Percentiles rank a stretch among this genome's conserved stretches.
Evolutionary conservation across 2,113 vertebrate species (phyloP).

Genomic region (Hippopotamus amphibius): DNA sequence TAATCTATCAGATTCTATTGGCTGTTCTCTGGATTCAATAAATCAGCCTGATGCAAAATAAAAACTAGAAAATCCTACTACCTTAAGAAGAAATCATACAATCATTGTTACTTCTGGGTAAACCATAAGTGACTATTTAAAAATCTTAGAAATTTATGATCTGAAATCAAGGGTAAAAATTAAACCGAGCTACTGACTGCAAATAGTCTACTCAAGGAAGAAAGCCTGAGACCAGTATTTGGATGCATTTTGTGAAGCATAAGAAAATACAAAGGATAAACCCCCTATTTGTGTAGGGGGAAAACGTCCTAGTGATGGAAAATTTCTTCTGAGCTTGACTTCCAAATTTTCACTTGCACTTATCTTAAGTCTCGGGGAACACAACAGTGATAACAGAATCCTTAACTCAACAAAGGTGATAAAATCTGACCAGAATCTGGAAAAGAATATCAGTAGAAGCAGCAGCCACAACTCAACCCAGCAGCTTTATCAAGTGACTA

Average conservation of each 20-base stretch:
- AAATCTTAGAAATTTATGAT: constrained; percentile 33
- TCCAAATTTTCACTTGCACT: neutral
- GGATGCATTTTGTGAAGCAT: neutral
- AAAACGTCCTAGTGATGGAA: neutral
- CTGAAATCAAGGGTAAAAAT: neutral
- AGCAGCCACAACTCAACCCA: neutral
- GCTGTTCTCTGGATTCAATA: constrained; percentile 30
- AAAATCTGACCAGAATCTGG: constrained; percentile 10
- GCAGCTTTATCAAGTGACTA: neutral
- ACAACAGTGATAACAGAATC: neutral
- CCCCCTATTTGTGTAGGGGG: neutral
- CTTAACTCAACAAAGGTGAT: neutral
- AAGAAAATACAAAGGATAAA: constrained; percentile 19
- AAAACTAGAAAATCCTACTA: constrained; percentile 26
- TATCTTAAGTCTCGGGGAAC: neutral
- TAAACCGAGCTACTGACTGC: neutral
- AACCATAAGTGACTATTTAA: constrained; percentile 50
- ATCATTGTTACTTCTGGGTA: neutral
- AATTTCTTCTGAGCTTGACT: constrained; percentile 9
- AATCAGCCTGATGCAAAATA: neutral
- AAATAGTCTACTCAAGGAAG: neutral
- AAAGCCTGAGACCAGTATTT: neutral
- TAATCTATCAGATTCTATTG: neutral
- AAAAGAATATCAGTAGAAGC: neutral
- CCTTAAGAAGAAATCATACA: constrained; percentile 43